Evolutionary conservation across 37 sponge, comb jelly and placozoan genomes (phyloP), one percentile per base, ranked within the genome.

Genomic region (Tethya wilhelma): DNA sequence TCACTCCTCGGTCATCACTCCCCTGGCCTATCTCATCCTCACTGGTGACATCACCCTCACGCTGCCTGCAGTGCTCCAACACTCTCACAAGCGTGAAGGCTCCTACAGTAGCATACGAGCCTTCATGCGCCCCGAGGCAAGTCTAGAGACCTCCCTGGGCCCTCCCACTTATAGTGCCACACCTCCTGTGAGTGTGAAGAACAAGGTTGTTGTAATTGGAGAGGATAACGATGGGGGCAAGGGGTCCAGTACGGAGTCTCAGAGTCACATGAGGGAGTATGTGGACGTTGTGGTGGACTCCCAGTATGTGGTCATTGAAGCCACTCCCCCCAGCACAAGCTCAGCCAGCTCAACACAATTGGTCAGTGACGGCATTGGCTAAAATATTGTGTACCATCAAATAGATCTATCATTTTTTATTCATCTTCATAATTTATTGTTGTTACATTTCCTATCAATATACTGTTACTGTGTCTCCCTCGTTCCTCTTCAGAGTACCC

Each of bases 31-130:
- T 38, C 59, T 91, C 28, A 90, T 90, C 42, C 60, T 86, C 40
- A 81, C 87, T 65, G 90, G 90, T 0, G 85, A 90, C 56, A 64
- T 45, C 30, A 41, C 84, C 73, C 57, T 82, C 46, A 32, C 73
- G 0, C 74, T 91, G 22, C 83, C 83, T 9, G 42, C 76, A 32
- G 28, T 46, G 1, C 87, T 86, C 79, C 55, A 59, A 4, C 71
- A 89, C 17, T 43, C 44, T 20, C 77, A 79, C 32, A 28, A 44
- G 25, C 32, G 87, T 29, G 39, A 31, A 4, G 55, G 76, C n/a
- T 80, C 75, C 30, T 71, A 57, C 65, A 70, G 62, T 31, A n/a
- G 33, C 41, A 59, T 75, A 12, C 25, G 71, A 23, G 81, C 73
- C n/a, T 86, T 86, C 33, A 62, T 86, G 28, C 86, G 43, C 23